Percentiles rank a stretch among this genome's conserved stretches.
These are phyloP conservation scores for Drosophila bocki DNA, from an alignment of 1,140 invertebrate species.

Conservation along the genomic window DNA sequence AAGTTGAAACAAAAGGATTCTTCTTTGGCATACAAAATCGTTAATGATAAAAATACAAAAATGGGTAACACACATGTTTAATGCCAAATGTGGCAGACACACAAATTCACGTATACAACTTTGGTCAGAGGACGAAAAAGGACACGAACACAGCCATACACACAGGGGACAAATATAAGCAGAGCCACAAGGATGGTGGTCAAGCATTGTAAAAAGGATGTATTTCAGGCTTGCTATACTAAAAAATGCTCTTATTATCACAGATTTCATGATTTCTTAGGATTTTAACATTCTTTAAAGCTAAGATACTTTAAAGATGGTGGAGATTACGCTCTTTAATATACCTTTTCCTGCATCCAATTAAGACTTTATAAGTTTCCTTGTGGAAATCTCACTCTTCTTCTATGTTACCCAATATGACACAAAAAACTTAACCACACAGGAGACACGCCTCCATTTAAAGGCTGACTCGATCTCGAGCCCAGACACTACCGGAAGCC, in stretches of 20 bases:
- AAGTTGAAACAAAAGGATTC: conserved; percentile 73
- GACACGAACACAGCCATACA: conserved; percentile 34
- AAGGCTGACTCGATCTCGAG: conserved; percentile 48
- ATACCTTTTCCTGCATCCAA: background rate
- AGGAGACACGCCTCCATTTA: conserved; percentile 67
- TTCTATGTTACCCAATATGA: conserved; percentile 20
- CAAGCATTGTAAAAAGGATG: conserved; percentile 8
- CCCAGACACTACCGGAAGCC: conserved; percentile 57
- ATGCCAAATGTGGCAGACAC: conserved; percentile 60
- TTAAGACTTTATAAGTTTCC: no score
- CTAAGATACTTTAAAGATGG: background rate
- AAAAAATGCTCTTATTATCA: no score
- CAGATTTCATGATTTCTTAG: background rate
- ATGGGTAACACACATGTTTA: conserved; percentile 56
- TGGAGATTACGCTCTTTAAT: background rate
- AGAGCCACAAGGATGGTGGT: background rate
- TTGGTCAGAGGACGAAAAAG: conserved; percentile 58
- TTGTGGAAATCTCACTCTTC: background rate
- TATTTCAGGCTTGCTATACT: background rate
- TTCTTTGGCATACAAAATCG: conserved; percentile 66
- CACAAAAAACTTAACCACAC: conserved; percentile 54
- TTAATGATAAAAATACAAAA: conserved; percentile 68
- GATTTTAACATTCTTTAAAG: background rate
- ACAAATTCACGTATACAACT: conserved; percentile 32
- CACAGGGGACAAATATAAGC: conserved; percentile 9